Evolutionary conservation across 2,797 vertebrate genomes (phyloP).

Genomic region (Ctenochaetus hawaiiensis): DNA sequence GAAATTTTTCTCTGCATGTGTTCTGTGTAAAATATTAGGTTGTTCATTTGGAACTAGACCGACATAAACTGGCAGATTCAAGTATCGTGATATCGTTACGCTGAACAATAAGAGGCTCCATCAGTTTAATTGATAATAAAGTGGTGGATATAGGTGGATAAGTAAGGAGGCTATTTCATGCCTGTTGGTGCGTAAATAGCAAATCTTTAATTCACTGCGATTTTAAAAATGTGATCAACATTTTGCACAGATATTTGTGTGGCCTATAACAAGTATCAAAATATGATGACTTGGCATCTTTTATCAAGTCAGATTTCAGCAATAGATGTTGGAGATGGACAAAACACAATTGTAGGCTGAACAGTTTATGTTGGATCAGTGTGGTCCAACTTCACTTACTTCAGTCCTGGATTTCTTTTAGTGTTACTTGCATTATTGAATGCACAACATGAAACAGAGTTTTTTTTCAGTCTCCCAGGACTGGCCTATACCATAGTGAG

Average conservation of each 20-base stretch:
- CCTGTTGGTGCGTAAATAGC: neutral
- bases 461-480: neutral
- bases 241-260: neutral
- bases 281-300: neutral
- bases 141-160: neutral
- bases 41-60: no score
- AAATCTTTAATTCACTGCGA: neutral
- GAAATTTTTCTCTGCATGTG: no score
- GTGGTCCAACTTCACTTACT: neutral
- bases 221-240: neutral
- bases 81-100: neutral
- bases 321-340: neutral
- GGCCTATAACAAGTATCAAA: neutral
- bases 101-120: neutral
- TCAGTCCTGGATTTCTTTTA: no score
- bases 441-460: no score
- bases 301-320: neutral
- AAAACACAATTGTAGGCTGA: neutral
- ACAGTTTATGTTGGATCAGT: neutral
- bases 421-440: neutral
- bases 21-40: no score
- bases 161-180: neutral
- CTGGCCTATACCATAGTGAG: constrained; percentile 52
- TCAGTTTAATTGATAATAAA: neutral
- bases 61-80: no score